Conservation (phyloP, 92 coral and sea anemone genomes). For the Blastomussa wellsi region DNA sequence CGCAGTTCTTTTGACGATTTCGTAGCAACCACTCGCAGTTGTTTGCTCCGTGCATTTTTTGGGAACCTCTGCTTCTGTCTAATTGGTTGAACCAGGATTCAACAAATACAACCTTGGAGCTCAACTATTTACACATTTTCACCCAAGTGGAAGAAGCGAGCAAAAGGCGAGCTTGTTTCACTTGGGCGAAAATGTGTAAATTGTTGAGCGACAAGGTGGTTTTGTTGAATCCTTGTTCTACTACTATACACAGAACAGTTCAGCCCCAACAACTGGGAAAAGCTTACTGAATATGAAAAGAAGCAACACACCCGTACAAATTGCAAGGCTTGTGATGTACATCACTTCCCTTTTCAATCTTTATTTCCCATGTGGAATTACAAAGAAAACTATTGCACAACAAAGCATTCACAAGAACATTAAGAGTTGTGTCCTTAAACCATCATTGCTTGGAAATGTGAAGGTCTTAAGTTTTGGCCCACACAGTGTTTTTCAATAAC, state of each 20-base stretch:
- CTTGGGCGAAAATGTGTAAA: too few relatives aligned
- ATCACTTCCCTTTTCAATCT: background rate
- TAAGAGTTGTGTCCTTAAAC: constrained; percentile 4
- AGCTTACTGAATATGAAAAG: constrained; percentile 11
- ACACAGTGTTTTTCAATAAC: background rate
- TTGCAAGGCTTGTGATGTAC: constrained; percentile 10
- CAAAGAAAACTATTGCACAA: background rate
- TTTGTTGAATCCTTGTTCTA: too few relatives aligned
- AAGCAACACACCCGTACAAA: constrained; percentile 2
- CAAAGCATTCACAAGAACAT: background rate
- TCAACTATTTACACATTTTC: too few relatives aligned
- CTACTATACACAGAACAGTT: constrained; percentile 18
- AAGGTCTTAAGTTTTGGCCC: constrained; percentile 8
- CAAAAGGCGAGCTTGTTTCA: too few relatives aligned
- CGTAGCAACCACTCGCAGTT: too few relatives aligned
- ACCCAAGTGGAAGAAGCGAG: too few relatives aligned
- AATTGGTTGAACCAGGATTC: too few relatives aligned
- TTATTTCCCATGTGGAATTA: background rate
- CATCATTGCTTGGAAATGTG: background rate
- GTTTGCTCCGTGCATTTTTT: too few relatives aligned
- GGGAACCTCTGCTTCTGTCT: too few relatives aligned
- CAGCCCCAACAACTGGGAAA: background rate
- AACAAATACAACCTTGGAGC: too few relatives aligned
- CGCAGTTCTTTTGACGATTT: too few relatives aligned
- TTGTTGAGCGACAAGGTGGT: too few relatives aligned